Conservation (phyloP, 2,888 invertebrate genomes). For the Synergus japonicus region DNA sequence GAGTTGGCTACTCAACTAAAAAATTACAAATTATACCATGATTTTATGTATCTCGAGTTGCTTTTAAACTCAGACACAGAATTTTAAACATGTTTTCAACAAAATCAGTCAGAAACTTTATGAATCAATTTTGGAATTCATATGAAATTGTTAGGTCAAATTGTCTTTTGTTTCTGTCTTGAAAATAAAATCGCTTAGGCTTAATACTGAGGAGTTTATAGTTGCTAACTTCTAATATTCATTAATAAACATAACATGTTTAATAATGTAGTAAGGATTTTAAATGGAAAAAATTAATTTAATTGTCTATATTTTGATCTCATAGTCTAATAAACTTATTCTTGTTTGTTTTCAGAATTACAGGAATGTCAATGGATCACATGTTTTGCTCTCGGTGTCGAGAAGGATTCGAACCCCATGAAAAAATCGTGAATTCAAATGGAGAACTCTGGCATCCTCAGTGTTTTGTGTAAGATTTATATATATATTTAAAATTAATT, state of each 20-base stretch:
- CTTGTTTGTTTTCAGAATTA: conserved; percentile 75
- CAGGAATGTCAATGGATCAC: conserved; percentile 90
- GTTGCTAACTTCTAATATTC: background rate
- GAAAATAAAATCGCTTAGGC: background rate
- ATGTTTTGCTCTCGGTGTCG: conserved; percentile 97
- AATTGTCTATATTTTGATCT: background rate
- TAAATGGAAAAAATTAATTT: background rate
- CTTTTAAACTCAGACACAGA: background rate
- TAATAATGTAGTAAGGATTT: background rate
- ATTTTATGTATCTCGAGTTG: background rate
- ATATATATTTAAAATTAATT: conserved; percentile 6
- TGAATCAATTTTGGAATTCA: background rate
- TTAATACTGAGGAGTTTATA: background rate
- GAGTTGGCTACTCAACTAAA: background rate
- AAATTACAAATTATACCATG: too few relatives aligned
- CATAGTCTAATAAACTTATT: background rate
- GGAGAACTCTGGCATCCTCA: conserved; percentile 99
- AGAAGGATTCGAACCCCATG: conserved; percentile 96
- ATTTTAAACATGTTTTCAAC: background rate
- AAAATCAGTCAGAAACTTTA: background rate
- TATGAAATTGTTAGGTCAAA: background rate
- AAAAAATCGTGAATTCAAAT: conserved; percentile 99
- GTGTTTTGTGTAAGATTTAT: conserved; percentile 94
- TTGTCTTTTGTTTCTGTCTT: too few relatives aligned
- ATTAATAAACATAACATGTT: background rate